Evolutionary conservation across 2,888 invertebrate species (phyloP).

Genomic region (Ischnura elegans): DNA sequence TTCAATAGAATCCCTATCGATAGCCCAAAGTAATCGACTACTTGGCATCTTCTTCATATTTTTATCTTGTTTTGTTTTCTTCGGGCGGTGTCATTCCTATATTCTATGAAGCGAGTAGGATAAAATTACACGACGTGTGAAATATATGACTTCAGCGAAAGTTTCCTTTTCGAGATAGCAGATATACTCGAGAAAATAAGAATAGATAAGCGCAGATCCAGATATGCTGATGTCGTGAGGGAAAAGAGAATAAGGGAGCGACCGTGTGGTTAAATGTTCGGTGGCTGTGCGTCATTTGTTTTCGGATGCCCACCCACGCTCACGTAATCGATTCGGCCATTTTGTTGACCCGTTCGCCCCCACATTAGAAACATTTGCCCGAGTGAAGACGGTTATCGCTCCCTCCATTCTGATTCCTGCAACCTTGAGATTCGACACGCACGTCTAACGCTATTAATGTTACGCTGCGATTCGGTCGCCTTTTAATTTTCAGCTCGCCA

Average conservation of each 20-base stretch:
- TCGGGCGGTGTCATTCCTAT: too few species aligned
- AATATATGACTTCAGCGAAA: background rate
- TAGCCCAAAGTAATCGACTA: too few species aligned
- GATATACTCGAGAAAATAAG: background rate
- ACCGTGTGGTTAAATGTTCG: background rate
- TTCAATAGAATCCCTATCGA: too few species aligned
- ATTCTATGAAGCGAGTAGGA: too few species aligned
- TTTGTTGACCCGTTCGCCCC: background rate
- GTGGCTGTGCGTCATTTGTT: background rate
- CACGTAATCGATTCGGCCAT: background rate
- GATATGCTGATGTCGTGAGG: slow-evolving; percentile 1
- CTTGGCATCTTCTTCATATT: too few species aligned
- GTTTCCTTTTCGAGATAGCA: background rate
- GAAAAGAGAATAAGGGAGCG: background rate
- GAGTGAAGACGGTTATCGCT: background rate
- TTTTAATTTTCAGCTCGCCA: background rate
- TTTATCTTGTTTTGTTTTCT: too few species aligned
- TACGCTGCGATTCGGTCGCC: background rate
- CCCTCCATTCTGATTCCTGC: background rate
- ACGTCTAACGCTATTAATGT: background rate
- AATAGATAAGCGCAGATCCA: background rate
- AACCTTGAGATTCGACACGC: background rate
- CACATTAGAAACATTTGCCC: background rate
- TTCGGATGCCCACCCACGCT: background rate
- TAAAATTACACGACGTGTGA: too few species aligned